Conservation (phyloP, 2,888 invertebrate species). For the Cecidostiba fungosa region DNA sequence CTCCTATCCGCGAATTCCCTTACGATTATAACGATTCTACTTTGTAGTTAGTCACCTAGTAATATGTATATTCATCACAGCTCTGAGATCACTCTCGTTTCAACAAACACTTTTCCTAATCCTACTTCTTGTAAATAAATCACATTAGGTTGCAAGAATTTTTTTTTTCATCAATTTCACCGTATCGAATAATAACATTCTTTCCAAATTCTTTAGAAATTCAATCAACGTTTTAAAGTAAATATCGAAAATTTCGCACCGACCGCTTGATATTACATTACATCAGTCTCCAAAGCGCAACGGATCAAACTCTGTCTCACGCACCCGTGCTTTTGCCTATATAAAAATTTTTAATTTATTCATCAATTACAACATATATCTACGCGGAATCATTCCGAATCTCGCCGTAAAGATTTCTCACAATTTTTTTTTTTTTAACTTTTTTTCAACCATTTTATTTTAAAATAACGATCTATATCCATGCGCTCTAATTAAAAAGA, state of each 20-base stretch:
- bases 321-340: not conserved
- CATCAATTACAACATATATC: not conserved
- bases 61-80: conserved; percentile 74
- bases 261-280: not conserved
- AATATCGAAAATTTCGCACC: not conserved
- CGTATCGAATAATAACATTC: conserved; percentile 1
- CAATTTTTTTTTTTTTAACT: no score
- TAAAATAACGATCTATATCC: not conserved
- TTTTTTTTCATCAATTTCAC: not conserved
- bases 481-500: not conserved
- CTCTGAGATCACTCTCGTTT: conserved; percentile 71
- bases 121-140: conserved; percentile 59
- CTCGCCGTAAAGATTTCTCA: no score
- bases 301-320: not conserved
- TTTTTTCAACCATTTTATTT: not conserved
- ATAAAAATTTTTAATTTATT: not conserved
- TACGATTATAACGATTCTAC: conserved; percentile 55
- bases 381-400: no score
- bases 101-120: conserved; percentile 56
- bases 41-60: conserved; percentile 57
- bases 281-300: conserved; percentile 1
- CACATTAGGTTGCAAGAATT: conserved; percentile 41
- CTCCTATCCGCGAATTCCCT: not conserved
- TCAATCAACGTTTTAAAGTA: not conserved
- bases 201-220: conserved; percentile 2